Evolutionary conservation across 1,140 invertebrate genomes (phyloP), one percentile per base, ranked within the genome.

Genomic region (Drosophila kanapiae): DNA sequence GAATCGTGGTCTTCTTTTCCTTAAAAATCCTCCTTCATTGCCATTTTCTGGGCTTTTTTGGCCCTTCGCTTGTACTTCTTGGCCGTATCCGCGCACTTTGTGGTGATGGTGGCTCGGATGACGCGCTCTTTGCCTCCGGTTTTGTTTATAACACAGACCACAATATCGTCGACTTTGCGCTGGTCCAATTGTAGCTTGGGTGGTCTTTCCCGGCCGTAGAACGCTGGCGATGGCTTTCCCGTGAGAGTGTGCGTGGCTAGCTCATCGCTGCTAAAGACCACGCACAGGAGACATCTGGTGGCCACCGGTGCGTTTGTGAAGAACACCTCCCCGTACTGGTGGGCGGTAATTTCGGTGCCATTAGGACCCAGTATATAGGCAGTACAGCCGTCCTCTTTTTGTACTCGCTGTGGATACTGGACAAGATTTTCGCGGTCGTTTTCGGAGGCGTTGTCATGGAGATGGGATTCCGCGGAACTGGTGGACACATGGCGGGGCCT

Each of bases 51-150:
- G 0, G 77, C 84, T 51, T 72, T 81, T 27, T 75, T 84, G 38
- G 77, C 75, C 13, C 90, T 75, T 9, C 86, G 75, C 60, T 82
- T 91, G 54, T 83, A 92, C 93, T 95, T 95, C 87, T 95, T 95
- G 27, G 93, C 93, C 71, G 94, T 94, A 68, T 95, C 94, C 1
- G 94, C 94, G 80, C 94, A 95, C 86, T 95, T 95, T 0, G 94
- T 94, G 23, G 94, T 95, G 23, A 95, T 95, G 14, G 94, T 81
- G 54, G 74, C 74, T 33, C 83, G 57, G 7, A 93, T 92, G 14
- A 83, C 57, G 7, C 90, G 81, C 67, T 90, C 85, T 29, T 80
- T 82, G 23, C 92, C 88, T 0, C 78, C 74, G 7, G 91, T 93
- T 16, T 78, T 85, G 16, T 67, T 81, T 14, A 65, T 65, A 6